phyloP scores from a whole-genome alignment of 2,888 invertebrate species.

The Stratiomys singularior region DNA sequence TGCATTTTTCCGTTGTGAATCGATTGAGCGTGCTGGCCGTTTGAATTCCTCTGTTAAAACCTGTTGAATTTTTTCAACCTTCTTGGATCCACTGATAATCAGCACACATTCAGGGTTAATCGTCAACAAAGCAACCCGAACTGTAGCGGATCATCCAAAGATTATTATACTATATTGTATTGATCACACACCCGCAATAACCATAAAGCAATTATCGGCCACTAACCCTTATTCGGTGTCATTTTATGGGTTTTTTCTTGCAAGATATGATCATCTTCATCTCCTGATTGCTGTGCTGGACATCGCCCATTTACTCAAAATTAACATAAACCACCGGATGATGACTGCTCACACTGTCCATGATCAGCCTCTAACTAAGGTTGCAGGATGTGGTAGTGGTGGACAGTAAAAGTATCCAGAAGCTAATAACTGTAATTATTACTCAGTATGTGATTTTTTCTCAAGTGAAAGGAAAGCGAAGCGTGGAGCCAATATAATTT shows the following conservation, averaged over 20 bases:
- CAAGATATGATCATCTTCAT: slow-evolving; percentile 22
- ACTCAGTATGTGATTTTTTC: neutral
- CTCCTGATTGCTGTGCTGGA: neutral
- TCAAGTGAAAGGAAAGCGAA: neutral
- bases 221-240: slow-evolving; percentile 39
- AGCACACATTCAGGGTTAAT: neutral
- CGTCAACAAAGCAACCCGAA: neutral
- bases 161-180: neutral
- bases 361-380: neutral
- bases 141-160: neutral
- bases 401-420: slow-evolving; percentile 26
- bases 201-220: slow-evolving; percentile 45
- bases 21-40: too few species aligned
- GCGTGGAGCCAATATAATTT: too few species aligned
- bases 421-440: slow-evolving; percentile 39
- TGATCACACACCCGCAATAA: slow-evolving; percentile 41
- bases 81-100: neutral
- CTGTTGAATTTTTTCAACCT: neutral
- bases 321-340: neutral
- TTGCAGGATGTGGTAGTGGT: neutral
- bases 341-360: neutral
- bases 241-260: slow-evolving; percentile 36
- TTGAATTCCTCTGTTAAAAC: neutral
- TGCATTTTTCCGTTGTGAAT: too few species aligned
- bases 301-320: neutral